Evolutionary conservation across 2,888 invertebrate species (phyloP), one percentile per base, ranked within the genome.

Genomic region (Cordylochernes scorpioides): DNA sequence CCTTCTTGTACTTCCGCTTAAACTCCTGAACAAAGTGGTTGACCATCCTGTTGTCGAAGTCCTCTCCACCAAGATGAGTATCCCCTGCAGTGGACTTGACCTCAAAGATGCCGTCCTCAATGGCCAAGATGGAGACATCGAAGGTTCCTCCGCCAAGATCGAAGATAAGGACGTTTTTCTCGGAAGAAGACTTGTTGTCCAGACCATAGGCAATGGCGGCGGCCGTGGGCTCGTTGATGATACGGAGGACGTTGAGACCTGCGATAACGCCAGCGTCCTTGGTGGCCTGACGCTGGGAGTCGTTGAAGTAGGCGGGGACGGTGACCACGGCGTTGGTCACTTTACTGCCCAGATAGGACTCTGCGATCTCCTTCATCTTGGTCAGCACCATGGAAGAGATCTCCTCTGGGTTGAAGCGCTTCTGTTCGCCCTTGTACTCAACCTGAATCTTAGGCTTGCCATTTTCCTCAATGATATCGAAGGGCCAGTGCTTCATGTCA

Each of bases 241-340:
- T 80, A 44, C 82, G 63, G 19, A 82, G 58, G 3, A 86, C 78
- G 52, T 80, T 80, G 15, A 86, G 51, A 1, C 73, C 80, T 12
- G 80, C 70, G 46, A 58, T 71, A 9, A 59, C 60, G 2, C 80
- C 82, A 8, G 80, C 78, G 53, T 84, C 82, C 57, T 86, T 86
- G 40, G 84, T 68, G 5, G 82, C 67, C 46, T 67, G 67, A 24
- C 67, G 53, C 46, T 67, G 66, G 1, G 61, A 58, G 46, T 65
- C 64, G 46, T 65, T 65, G 53, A 69, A 70, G 49, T 75, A 75
- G 5, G 75, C 75, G 3, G 73, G 74, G 4, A 74, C 73, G 3
- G 73, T 74, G 43, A 73, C 58, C 2, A 74, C 73, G 3, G 71
- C 72, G 47, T 73, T 68, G n/a, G 57, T 62, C 0, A 72, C 63